phyloP scores from a whole-genome alignment of 37 sponge, comb jelly and placozoan genomes.

The Dysidea cf. avara region DNA sequence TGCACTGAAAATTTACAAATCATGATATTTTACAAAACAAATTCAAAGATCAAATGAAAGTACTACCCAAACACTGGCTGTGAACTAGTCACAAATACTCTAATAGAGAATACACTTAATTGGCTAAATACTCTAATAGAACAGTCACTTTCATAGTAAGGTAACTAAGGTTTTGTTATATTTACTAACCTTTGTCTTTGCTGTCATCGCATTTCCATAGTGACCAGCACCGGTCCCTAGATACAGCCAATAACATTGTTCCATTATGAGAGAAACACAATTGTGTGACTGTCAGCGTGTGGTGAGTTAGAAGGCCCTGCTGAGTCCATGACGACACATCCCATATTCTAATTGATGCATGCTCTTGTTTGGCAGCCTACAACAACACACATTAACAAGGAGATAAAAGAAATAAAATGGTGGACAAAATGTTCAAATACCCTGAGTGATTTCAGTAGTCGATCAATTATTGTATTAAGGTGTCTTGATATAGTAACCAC shows the following conservation, averaged over 20 bases:
- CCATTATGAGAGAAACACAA: conserved; percentile 78
- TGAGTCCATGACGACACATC: conserved; percentile 68
- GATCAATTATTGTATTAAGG: not conserved
- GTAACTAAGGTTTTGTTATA: too few species aligned
- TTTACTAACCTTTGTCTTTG: conserved; percentile 14
- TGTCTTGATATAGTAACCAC: too few species aligned
- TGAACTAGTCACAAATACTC: too few species aligned
- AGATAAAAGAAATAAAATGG: not conserved
- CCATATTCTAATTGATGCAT: conserved; percentile 86
- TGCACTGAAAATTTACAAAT: too few species aligned
- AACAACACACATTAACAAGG: too few species aligned
- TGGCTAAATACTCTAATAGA: too few species aligned
- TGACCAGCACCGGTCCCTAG: conserved; percentile 89
- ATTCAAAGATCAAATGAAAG: too few species aligned
- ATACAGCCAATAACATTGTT: conserved; percentile 66
- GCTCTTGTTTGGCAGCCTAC: conserved; percentile 80
- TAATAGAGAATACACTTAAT: too few species aligned
- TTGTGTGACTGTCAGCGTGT: conserved; percentile 90
- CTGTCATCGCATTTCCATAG: conserved; percentile 68
- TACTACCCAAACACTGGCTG: too few species aligned
- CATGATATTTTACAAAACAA: too few species aligned
- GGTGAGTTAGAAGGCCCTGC: conserved; percentile 45
- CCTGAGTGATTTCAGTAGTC: not conserved
- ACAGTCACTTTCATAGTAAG: too few species aligned
- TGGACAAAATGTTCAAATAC: not conserved